Percentiles rank a stretch among this genome's conserved stretches.
These are phyloP conservation scores for Meta bourneti DNA, from an alignment of 2,888 invertebrate genomes.

Conservation along the genomic window DNA sequence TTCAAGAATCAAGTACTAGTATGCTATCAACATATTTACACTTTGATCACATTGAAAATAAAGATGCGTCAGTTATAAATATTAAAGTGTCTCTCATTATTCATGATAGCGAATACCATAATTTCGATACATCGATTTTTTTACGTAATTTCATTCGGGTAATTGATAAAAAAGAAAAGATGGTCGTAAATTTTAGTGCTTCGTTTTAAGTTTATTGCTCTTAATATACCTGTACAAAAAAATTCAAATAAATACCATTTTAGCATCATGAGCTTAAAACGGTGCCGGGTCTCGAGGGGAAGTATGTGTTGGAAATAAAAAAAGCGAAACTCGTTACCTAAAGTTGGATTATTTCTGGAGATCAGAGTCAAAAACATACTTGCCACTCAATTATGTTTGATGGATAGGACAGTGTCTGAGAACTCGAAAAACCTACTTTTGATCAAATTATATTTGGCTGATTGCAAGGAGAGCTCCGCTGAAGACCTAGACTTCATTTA, in stretches of 20 bases:
- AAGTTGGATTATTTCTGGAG: slow-evolving; percentile 30
- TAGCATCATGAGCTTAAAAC: neutral
- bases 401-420: slow-evolving; percentile 20
- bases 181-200: slow-evolving; percentile 5
- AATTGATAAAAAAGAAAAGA: slow-evolving; percentile 16
- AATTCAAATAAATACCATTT: neutral
- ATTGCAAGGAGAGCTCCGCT: neutral
- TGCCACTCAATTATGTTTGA: slow-evolving; percentile 53
- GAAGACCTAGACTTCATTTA: neutral
- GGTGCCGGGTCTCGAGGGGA: neutral
- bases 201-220: neutral
- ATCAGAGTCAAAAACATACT: slow-evolving; percentile 20
- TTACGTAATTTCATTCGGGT: slow-evolving; percentile 1
- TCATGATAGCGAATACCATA: too few species aligned
- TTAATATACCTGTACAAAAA: neutral
- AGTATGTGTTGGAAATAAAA: neutral
- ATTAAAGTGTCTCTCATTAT: too few species aligned
- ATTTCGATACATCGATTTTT: neutral
- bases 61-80: too few species aligned
- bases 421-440: neutral
- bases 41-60: too few species aligned
- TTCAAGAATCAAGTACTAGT: too few species aligned
- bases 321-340: slow-evolving; percentile 24
- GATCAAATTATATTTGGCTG: neutral
- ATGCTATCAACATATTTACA: too few species aligned